Percentiles rank a stretch among this genome's conserved stretches.
Conservation (phyloP, 2,888 invertebrate species). For the Synergus laeviventris region DNA sequence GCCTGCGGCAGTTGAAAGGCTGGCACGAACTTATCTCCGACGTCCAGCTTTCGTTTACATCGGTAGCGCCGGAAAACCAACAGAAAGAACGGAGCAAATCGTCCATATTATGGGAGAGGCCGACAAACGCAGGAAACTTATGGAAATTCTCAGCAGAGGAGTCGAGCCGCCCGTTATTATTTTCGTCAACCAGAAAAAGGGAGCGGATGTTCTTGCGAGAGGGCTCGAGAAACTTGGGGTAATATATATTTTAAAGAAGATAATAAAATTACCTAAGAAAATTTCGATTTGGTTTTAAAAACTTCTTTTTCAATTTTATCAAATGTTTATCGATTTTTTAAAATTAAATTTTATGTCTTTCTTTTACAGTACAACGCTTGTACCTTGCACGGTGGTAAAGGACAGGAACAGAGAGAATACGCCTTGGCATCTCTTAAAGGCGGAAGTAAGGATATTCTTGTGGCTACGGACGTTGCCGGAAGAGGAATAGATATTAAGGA, state of each 20-base stretch:
- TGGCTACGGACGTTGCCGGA: conserved; percentile 99
- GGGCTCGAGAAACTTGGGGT: conserved; percentile 96
- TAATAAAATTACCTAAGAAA: neutral
- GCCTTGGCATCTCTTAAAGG: conserved; percentile 97
- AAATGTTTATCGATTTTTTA: neutral
- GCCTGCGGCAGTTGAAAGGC: conserved; percentile 97
- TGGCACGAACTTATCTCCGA: conserved; percentile 95
- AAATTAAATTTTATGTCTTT: conserved; percentile 33
- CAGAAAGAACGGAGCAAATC: conserved; percentile 98
- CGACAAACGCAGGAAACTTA: conserved; percentile 96
- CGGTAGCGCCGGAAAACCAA: conserved; percentile 97
- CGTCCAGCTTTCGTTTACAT: conserved; percentile 98
- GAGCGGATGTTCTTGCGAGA: conserved; percentile 97
- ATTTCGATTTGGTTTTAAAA: too few species aligned
- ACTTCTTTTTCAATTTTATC: neutral
- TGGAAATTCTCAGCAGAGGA: conserved; percentile 92
- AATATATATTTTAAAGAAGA: conserved; percentile 50
- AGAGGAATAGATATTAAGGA: conserved; percentile 99
- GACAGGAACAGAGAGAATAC: conserved; percentile 99
- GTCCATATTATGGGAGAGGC: conserved; percentile 96
- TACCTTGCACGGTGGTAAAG: conserved; percentile 99
- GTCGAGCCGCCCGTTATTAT: conserved; percentile 99
- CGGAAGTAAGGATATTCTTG: conserved; percentile 97
- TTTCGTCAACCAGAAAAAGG: conserved; percentile 99
- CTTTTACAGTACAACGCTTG: conserved; percentile 89